A percentile compares a stretch with the other conserved stretches of the same genome.
Conservation (phyloP, 2,113 vertebrate species). For the Heterochromis multidens region DNA sequence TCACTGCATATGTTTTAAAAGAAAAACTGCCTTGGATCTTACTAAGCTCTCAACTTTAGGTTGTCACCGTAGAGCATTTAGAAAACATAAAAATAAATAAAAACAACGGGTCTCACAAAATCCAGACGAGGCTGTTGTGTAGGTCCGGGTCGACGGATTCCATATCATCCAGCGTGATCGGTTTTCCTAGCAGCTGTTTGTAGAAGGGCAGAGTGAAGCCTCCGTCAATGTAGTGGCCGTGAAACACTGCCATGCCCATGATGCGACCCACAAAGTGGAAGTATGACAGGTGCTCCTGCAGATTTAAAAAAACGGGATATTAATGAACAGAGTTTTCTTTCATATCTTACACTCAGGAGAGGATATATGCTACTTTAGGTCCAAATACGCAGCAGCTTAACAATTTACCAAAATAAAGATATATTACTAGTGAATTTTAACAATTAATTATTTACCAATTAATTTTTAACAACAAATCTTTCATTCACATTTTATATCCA, state of each 20-base stretch:
- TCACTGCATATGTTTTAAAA: no score
- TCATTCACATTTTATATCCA: background rate
- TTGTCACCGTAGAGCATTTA: background rate
- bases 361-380: background rate
- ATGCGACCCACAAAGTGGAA: constrained; percentile 98
- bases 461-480: background rate
- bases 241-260: constrained; percentile 99
- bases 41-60: background rate
- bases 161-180: constrained; percentile 98
- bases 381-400: background rate
- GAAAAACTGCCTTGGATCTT: no score
- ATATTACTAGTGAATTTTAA: background rate
- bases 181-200: constrained; percentile 95
- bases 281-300: constrained; percentile 94
- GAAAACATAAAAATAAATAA: background rate
- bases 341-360: background rate
- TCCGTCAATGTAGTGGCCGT: constrained; percentile 97
- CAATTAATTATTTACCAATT: background rate
- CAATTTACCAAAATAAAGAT: background rate
- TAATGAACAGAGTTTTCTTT: background rate
- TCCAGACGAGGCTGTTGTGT: constrained; percentile 99
- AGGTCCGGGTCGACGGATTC: constrained; percentile 97
- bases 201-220: constrained; percentile 98
- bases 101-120: constrained; percentile 81
- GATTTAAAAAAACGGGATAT: background rate